Percentiles rank a stretch among this genome's conserved stretches.
Conservation (phyloP, 1,140 invertebrate genomes). For the Ganaspis sp. region DNA sequence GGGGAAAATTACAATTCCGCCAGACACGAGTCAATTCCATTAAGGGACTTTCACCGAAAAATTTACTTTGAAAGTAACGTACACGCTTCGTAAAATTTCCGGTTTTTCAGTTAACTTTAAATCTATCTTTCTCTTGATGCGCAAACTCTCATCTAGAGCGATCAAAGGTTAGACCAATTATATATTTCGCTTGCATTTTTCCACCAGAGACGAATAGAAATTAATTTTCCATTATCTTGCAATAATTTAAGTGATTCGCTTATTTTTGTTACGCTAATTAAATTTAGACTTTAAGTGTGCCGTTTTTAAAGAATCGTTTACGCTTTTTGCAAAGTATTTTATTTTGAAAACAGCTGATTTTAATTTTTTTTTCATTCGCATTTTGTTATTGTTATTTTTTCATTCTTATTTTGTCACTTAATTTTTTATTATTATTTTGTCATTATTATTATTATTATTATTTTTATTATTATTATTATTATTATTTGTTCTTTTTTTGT, state of each 20-base stretch:
- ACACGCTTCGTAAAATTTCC: constrained; percentile 9
- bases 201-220: not conserved
- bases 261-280: not conserved
- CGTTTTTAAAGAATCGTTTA: no score
- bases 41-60: not conserved
- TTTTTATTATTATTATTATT: no score
- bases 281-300: no score
- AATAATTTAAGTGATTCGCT: not conserved
- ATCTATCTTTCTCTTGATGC: not conserved
- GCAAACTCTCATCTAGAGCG: not conserved
- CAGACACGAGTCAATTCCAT: constrained; percentile 22
- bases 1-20: constrained; percentile 10
- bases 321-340: no score
- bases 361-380: no score
- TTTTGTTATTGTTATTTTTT: no score
- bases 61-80: not conserved
- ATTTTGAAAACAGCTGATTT: no score
- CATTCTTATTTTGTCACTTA: no score
- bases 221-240: not conserved
- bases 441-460: no score
- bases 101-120: constrained; percentile 5
- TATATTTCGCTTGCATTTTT: not conserved
- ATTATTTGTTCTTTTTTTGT: no score
- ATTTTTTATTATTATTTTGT: no score
- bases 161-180: not conserved